phyloP scores from a whole-genome alignment of 2,888 invertebrate genomes.

The Dasypolia templi region DNA sequence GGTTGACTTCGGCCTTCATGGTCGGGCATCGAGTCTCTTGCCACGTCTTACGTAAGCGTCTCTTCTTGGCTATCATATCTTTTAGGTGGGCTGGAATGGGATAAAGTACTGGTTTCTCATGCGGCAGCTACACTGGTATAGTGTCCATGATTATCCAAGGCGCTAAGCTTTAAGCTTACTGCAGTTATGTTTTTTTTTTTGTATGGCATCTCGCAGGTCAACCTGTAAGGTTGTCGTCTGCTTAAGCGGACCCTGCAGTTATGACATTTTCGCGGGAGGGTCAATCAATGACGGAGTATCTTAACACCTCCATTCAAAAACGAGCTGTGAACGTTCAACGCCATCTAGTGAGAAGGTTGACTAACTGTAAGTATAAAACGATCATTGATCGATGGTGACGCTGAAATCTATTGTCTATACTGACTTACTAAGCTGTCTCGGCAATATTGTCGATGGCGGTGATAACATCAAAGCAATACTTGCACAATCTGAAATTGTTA shows the following conservation, averaged over 20 bases:
- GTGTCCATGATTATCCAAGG: conserved; percentile 1
- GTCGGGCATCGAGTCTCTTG: conserved; percentile 19
- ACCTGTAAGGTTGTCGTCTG: too few species aligned
- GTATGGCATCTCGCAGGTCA: too few species aligned
- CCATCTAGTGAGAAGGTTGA: conserved; percentile 20
- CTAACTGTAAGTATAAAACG: not conserved
- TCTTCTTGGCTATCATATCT: not conserved
- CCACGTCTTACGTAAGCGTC: conserved; percentile 17
- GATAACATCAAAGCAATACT: not conserved
- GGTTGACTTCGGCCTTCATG: conserved; percentile 23
- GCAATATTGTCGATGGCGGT: not conserved
- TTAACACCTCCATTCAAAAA: conserved; percentile 29
- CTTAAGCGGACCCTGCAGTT: too few species aligned
- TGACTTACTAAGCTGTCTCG: not conserved
- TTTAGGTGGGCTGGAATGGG: conserved; percentile 3
- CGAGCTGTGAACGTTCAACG: not conserved
- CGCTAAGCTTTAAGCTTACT: not conserved
- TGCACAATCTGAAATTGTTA: not conserved
- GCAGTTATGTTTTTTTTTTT: too few species aligned
- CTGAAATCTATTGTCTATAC: not conserved
- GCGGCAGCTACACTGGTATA: not conserved
- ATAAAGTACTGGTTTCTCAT: not conserved
- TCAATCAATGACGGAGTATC: conserved; percentile 21
- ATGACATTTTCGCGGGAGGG: not conserved
- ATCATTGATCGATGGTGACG: too few species aligned